These are phyloP conservation scores for Temnothorax rugatulus DNA, from an alignment of 2,888 invertebrate species.

Conservation along the genomic window DNA sequence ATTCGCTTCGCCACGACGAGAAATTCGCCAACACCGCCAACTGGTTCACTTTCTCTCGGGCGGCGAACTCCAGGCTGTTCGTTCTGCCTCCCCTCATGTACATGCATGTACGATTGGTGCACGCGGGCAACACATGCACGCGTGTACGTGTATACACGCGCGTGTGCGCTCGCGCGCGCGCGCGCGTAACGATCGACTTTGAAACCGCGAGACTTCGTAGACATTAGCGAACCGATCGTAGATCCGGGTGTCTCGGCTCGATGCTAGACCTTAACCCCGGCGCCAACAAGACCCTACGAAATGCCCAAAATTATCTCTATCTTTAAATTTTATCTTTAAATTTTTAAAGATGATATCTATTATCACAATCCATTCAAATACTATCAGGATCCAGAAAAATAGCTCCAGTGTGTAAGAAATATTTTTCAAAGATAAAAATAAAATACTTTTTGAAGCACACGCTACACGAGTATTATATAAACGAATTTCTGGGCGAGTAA, in stretches of 20 bases:
- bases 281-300: background rate
- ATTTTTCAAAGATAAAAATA: background rate
- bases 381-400: background rate
- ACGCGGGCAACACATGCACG: background rate
- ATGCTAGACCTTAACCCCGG: conserved; percentile 18
- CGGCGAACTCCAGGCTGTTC: conserved; percentile 76
- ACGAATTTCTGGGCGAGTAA: background rate
- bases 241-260: conserved; percentile 62
- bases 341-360: background rate
- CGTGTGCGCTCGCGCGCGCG: conserved; percentile 30
- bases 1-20: conserved; percentile 68
- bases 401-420: background rate
- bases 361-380: background rate
- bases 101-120: background rate
- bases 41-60: conserved; percentile 85
- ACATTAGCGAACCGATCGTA: conserved; percentile 63
- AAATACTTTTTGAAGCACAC: background rate
- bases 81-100: conserved; percentile 66
- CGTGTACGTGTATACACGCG: conserved; percentile 11
- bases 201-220: conserved; percentile 55
- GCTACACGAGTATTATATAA: background rate
- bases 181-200: conserved; percentile 53
- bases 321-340: background rate
- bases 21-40: conserved; percentile 84
- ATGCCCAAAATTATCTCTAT: background rate